Evolutionary conservation across 2,888 invertebrate genomes (phyloP).

Genomic region (Ditylenchus weischeri): DNA sequence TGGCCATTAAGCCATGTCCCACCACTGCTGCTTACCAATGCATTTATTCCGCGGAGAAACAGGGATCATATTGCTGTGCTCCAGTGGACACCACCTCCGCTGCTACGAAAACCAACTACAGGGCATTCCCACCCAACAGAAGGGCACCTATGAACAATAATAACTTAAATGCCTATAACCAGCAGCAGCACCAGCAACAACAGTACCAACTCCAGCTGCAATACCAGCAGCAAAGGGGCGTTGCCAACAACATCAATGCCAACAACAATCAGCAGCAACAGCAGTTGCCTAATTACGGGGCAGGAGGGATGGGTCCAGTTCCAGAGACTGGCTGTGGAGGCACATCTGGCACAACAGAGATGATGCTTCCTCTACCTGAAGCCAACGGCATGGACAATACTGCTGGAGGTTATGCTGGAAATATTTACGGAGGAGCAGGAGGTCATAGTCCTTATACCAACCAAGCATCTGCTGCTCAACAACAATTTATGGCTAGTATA

Average conservation of each 20-base stretch:
- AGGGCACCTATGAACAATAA: slow-evolving; percentile 12
- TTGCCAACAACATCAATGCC: slow-evolving; percentile 1
- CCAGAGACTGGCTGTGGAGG: slow-evolving; percentile 1
- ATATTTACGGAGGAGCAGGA: background rate
- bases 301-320: background rate
- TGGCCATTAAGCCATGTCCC: slow-evolving; percentile 55
- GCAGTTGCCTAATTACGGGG: slow-evolving; percentile 4
- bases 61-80: slow-evolving; percentile 57
- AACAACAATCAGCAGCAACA: background rate
- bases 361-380: slow-evolving; percentile 1
- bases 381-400: background rate
- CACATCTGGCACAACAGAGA: background rate
- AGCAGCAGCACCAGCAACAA: slow-evolving; percentile 17
- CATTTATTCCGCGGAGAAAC: slow-evolving; percentile 56
- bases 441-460: background rate
- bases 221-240: slow-evolving; percentile 15
- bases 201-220: slow-evolving; percentile 18
- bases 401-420: background rate
- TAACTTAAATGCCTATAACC: slow-evolving; percentile 7
- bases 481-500: slow-evolving; percentile 4
- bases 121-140: background rate
- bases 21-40: slow-evolving; percentile 54
- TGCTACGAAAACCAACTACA: slow-evolving; percentile 3
- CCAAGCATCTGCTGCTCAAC: slow-evolving; percentile 7
- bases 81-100: slow-evolving; percentile 50